Conservation (phyloP, 2,888 invertebrate genomes). For the Drosophila melanocephala region DNA sequence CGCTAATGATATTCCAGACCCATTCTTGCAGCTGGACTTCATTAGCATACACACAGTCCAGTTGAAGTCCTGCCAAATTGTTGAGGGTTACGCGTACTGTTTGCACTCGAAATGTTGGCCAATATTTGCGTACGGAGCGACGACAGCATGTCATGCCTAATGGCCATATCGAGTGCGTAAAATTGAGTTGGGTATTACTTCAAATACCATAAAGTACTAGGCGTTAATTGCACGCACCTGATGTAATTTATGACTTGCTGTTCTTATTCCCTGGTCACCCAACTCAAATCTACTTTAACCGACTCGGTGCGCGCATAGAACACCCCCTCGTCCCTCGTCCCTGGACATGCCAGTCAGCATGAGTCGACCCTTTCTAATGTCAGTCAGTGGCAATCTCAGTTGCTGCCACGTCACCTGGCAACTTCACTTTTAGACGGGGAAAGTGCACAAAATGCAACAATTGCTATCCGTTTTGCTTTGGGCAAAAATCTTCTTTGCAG, state of each 20-base stretch:
- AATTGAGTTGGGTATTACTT: constrained; percentile 64
- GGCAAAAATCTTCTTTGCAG: constrained; percentile 30
- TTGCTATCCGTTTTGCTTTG: constrained; percentile 23
- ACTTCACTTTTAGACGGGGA: constrained; percentile 11
- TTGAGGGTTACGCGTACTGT: constrained; percentile 50
- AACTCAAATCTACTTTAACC: constrained; percentile 40
- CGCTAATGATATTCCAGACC: constrained; percentile 42
- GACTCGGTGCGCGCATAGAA: constrained; percentile 11
- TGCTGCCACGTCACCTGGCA: constrained; percentile 19
- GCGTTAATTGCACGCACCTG: constrained; percentile 60
- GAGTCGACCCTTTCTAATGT: constrained; percentile 16
- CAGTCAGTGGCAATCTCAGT: constrained; percentile 16
- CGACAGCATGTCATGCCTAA: constrained; percentile 72
- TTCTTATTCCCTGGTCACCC: constrained; percentile 18
- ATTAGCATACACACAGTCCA: constrained; percentile 26
- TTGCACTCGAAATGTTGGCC: constrained; percentile 61
- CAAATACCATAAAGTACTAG: constrained; percentile 25
- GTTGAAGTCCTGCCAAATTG: constrained; percentile 17
- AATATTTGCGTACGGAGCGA: constrained; percentile 63
- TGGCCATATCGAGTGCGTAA: constrained; percentile 62
- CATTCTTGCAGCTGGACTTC: constrained; percentile 7
- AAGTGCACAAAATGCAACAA: constrained; percentile 9
- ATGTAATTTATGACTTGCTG: constrained; percentile 2
- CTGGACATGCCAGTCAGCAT: constrained; percentile 10
- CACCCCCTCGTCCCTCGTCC: background rate